Evolutionary conservation across 2,888 invertebrate species (phyloP), one percentile per base, ranked within the genome.

Genomic region (Campoplex capitator): DNA sequence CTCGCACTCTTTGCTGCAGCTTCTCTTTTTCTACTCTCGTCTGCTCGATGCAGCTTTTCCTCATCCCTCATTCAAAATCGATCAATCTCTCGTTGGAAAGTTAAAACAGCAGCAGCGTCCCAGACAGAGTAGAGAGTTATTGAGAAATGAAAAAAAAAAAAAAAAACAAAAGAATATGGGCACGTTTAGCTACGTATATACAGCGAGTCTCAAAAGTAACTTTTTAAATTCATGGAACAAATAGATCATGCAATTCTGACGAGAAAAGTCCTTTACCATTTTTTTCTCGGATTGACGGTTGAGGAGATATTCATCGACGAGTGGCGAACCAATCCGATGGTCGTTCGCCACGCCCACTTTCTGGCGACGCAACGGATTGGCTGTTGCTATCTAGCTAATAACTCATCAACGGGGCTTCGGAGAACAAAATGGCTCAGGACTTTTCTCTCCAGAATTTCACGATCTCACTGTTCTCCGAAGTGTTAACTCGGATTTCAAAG

Each of bases 21-120:
- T 77, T 67, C 38, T 51, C 8, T 23, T 70, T 56, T 78, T 54
- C 45, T 28, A 18, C 70, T 45, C 56, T 28, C 70, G 78, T 38
- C 68, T 70, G 56, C 56, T 65, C 58, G 56, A 28, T 70, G 67
- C n/a, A 74, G 68, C 35, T 78, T 81, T 81, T 86, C 83, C 67
- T 65, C 48, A 35, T 38, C 16, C 70, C 45, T 9, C 28, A 67
- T 45, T 45, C 74, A 28, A 56, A 75, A 84, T 87, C 86, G 86
- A 87, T 84, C 86, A 87, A 81, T 87, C 86, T 87, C 84, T 84
- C 84, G 84, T 77, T 74, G 81, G 54, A 78, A 87, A 84, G 81
- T 81, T 82, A 74, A 73, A 84, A 74, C 58, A 74, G 67, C 81
- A 70, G 56, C 77, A 68, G 42, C 76, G 65, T 48, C 58, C 35